These are phyloP conservation scores for Eupithecia inturbata DNA, from an alignment of 2,888 invertebrate species.

Conservation along the genomic window DNA sequence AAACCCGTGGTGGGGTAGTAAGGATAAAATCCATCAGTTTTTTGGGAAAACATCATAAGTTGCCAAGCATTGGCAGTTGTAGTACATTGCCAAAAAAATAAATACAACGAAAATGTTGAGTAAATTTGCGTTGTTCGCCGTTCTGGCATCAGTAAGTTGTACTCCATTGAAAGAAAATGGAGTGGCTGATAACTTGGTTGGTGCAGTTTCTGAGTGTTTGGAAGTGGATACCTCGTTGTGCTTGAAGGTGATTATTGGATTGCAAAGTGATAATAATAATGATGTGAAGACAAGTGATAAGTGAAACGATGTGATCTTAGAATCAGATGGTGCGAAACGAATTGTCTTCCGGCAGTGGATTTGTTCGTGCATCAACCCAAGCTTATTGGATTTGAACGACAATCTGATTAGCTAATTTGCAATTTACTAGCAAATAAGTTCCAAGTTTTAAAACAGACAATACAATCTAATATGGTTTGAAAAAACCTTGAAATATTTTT, in stretches of 20 bases:
- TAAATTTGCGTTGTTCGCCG: slow-evolving; percentile 66
- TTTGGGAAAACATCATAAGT: slow-evolving; percentile 80
- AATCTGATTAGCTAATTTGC: background rate
- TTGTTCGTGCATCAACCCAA: background rate
- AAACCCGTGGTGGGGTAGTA: slow-evolving; percentile 71
- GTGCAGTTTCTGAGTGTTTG: slow-evolving; percentile 83
- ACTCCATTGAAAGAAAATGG: slow-evolving; percentile 73
- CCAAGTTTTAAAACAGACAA: background rate
- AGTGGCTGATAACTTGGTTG: slow-evolving; percentile 74
- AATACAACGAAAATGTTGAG: slow-evolving; percentile 67
- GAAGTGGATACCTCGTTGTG: slow-evolving; percentile 84
- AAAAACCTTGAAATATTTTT: background rate
- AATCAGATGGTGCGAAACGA: background rate
- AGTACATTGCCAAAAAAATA: slow-evolving; percentile 52
- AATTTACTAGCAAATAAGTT: background rate
- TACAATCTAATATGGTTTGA: background rate
- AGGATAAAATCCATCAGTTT: slow-evolving; percentile 81
- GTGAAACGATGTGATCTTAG: slow-evolving; percentile 45
- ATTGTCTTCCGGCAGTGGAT: slow-evolving; percentile 8
- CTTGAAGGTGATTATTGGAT: slow-evolving; percentile 83
- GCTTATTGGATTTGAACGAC: background rate
- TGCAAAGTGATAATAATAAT: slow-evolving; percentile 44
- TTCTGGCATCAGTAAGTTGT: slow-evolving; percentile 71
- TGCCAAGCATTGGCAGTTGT: slow-evolving; percentile 68
- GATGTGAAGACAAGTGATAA: slow-evolving; percentile 36